Base-by-base conservation (phyloP, 2,113 vertebrate genomes). In the Sander vitreus region DNA sequence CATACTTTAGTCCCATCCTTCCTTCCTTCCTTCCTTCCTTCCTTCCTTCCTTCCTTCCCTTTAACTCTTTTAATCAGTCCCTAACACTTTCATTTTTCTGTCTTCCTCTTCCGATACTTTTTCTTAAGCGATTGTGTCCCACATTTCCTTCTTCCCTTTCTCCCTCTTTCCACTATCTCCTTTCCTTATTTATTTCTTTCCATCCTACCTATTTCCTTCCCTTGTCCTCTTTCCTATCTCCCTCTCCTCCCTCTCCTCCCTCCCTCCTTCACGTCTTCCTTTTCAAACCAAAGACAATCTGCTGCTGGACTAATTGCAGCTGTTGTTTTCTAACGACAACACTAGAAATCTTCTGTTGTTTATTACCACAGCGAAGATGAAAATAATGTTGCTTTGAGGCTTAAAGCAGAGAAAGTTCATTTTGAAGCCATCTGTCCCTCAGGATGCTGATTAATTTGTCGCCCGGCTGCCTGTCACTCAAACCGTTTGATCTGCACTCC, bases 401-500 rank as follows among this genome's bases (percentile, higher is more conserved):
- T 67, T 18, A 73, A 83, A 80, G 47, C 69, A 33, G 45, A 76
- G 73, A 77, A 67, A 78, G 81, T 91, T 91, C 83, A 86, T 84
- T 84, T 73, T 82, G 68, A 81, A 85, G 80, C 84, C 84, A 84
- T 90, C 83, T 79, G 86, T 92, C 88, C 86, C 85, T 80, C 75
- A 82, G 88, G 88, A 92, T 39, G 45, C 77, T 84, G 81, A 86
- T 89, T 88, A 85, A 87, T 85, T 86, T 86, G 81, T 88, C 66
- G 73, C 78, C 78, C 14, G 73, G 58, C 85, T 85, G 82, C 71
- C 85, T 84, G 86, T 87, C 88, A 87, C 78, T 92, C 88, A 92
- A 43, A 73, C 21, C 13, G 72, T 90, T 89, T 90, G 88, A 92
- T 90, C 86, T 74, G 60, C 64, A 33, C 45, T 7, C 76, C 23